Evolutionary conservation across 2,113 vertebrate genomes (phyloP).

Genomic region (Etia nguti): DNA sequence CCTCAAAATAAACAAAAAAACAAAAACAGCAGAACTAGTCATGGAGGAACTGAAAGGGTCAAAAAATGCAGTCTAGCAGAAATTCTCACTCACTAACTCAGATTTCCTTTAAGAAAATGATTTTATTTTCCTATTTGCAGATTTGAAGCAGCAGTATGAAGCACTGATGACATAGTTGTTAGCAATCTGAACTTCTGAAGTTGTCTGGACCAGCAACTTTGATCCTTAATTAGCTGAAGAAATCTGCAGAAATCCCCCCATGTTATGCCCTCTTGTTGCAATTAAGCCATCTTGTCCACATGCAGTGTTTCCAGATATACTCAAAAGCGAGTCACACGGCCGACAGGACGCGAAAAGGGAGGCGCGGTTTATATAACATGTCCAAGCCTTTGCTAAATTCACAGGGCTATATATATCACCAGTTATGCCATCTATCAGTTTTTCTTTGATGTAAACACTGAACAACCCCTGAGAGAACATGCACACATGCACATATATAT

Average conservation of each 20-base stretch:
- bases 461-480: neutral
- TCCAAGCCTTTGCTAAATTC: neutral
- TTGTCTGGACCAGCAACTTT: neutral
- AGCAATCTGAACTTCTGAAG: neutral
- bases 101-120: neutral
- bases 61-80: neutral
- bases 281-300: neutral
- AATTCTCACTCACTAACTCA: neutral
- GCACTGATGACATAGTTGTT: neutral
- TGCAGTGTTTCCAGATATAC: neutral
- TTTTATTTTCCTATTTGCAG: neutral
- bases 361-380: neutral
- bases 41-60: neutral
- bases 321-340: neutral
- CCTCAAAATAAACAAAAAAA: neutral
- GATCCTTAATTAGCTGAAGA: conserved; percentile 45
- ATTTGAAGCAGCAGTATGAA: neutral
- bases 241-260: conserved; percentile 16
- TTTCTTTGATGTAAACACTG: conserved; percentile 31
- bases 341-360: neutral
- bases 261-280: conserved; percentile 17
- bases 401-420: neutral
- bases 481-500: neutral
- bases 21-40: neutral
- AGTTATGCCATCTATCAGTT: neutral